These are phyloP conservation scores for Orchesella cincta DNA, from an alignment of 1,140 invertebrate species.

Conservation along the genomic window DNA sequence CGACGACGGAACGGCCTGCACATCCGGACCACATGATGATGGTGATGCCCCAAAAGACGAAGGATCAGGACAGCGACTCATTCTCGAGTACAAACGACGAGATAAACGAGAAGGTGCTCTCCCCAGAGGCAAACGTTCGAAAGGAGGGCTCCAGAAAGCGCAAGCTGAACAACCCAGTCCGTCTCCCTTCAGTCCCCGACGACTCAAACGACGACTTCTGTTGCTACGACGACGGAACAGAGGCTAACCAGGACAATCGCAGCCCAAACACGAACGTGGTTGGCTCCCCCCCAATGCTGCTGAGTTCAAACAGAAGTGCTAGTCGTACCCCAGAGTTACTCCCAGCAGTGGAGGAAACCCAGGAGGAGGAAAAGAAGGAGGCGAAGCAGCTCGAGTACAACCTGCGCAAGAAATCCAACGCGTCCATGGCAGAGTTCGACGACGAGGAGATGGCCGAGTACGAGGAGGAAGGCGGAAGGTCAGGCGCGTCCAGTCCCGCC, in stretches of 20 bases:
- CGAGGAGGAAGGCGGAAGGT: not conserved
- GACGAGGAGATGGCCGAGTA: not conserved
- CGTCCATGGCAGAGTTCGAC: slow-evolving; percentile 14
- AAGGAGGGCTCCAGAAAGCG: slow-evolving; percentile 46
- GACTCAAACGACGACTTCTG: slow-evolving; percentile 51
- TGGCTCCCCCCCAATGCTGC: slow-evolving; percentile 31
- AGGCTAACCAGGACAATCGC: slow-evolving; percentile 31
- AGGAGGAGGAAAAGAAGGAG: slow-evolving; percentile 44
- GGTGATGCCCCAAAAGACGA: not conserved
- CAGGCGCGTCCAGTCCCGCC: not conserved
- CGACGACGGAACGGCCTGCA: slow-evolving; percentile 14
- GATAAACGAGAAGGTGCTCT: not conserved
- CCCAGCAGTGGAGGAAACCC: not conserved
- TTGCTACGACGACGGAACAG: slow-evolving; percentile 50
- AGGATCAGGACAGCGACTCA: not conserved
- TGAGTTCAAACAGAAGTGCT: slow-evolving; percentile 9
- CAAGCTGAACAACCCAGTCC: slow-evolving; percentile 45
- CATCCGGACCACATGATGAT: slow-evolving; percentile 20
- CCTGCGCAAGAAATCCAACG: not conserved
- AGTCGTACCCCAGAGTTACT: not conserved
- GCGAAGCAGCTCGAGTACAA: slow-evolving; percentile 25
- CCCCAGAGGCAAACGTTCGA: slow-evolving; percentile 2
- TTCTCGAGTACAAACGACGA: slow-evolving; percentile 27
- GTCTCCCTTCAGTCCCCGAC: slow-evolving; percentile 30
- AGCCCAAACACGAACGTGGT: slow-evolving; percentile 54